Evolutionary conservation across 2,797 vertebrate species (phyloP).

Genomic region (Chrysocyon brachyurus): DNA sequence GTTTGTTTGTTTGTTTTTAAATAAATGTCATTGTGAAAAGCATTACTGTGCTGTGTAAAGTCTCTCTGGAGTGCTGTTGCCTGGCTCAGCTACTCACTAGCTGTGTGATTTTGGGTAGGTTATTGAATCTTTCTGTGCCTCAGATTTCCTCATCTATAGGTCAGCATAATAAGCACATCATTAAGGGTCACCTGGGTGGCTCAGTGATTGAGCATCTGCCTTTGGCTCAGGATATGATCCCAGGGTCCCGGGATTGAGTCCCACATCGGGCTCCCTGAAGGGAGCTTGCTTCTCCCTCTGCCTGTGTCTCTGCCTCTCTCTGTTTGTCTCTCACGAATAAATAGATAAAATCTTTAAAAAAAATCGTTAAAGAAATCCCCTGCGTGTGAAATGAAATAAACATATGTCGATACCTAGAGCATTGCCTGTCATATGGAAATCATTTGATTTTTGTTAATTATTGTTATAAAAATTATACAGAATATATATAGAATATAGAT

Average conservation of each 20-base stretch:
- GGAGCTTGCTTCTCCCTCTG: no score
- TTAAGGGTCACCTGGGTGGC: no score
- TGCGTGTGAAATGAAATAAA: neutral
- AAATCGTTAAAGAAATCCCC: neutral
- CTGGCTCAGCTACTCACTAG: neutral
- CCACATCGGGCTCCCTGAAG: no score
- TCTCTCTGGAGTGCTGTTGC: neutral
- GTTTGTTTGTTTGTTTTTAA: neutral
- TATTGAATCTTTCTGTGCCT: neutral
- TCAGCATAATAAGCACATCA: neutral
- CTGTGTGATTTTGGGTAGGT: neutral
- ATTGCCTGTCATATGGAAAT: neutral
- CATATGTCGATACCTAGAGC: neutral
- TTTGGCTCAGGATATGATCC: no score
- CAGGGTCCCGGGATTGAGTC: no score
- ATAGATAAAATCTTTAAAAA: no score
- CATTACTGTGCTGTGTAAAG: neutral
- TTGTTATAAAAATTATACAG: slow-evolving; percentile 5
- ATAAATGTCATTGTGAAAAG: neutral
- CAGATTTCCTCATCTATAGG: neutral
- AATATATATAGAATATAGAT: neutral
- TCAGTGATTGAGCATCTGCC: no score
- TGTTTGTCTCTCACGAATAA: no score
- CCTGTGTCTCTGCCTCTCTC: no score
- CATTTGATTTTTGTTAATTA: neutral